Evolutionary conservation across 2,113 vertebrate species (phyloP), one percentile per base, ranked within the genome.

Genomic region (Vidua macroura): DNA sequence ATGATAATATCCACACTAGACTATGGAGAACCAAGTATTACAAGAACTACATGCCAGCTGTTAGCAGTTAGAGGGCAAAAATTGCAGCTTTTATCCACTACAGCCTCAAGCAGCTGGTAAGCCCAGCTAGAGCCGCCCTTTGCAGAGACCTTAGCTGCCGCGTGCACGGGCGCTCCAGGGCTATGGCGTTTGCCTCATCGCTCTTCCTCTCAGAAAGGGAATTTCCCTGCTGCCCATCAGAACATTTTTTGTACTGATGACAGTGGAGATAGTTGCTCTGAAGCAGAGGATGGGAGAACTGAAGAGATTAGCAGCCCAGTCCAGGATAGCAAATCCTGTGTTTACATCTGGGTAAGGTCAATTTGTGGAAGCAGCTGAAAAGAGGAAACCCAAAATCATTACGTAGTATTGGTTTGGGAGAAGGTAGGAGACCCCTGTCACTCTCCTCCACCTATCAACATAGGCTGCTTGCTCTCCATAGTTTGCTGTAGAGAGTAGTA

Each of bases 201-300:
- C 35, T 41, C 30, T 90, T 49, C 18, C 7, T 5, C 25, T 15
- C 20, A 69, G 51, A 49, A 31, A 73, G n/a, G 18, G 20, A 43
- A 92, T 79, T 46, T 72, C 43, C 39, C 17, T 17, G 16, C 30
- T 91, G 49, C 41, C 30, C 43, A 43, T 43, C 28, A 74, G 59
- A 91, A 74, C 2, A 1, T 58, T 55, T 44, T 73, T 35, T 68
- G 30, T 58, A 27, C 35, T 70, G 44, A 73, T 77, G 41, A 53
- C 1, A 0, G 7, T 49, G 43, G 53, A 44, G 27, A 58, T 18
- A 63, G 37, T 1, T 53, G 43, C n/a, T 73, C 31, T 2, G 6
- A 60, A 82, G 39, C 22, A 92, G 37, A 41, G 28, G 19, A 56
- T 0, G 0, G 27, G 19, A 69, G 20, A 91, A 60, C 5, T 11